Conservation (phyloP, 2,113 vertebrate species). For the Hippocampus mohnikei region DNA sequence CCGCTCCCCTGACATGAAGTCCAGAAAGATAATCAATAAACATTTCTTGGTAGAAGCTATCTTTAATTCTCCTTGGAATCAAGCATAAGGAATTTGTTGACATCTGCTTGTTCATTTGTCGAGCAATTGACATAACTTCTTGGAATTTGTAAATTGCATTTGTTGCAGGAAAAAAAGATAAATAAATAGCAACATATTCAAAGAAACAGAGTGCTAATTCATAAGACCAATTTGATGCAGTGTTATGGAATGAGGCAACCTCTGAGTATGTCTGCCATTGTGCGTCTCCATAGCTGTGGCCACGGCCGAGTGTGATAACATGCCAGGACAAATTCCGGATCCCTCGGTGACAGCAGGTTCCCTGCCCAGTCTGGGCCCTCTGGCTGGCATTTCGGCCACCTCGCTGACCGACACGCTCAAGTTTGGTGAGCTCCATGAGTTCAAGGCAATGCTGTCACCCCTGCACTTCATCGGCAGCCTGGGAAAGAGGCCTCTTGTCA, state of each 20-base stretch:
- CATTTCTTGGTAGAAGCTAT: constrained; percentile 45
- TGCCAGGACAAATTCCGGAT: constrained; percentile 97
- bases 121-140: constrained; percentile 14
- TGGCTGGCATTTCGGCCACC: constrained; percentile 85
- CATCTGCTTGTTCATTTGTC: constrained; percentile 37
- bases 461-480: constrained; percentile 90
- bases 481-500: constrained; percentile 82
- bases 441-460: constrained; percentile 86
- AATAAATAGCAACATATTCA: constrained; percentile 41
- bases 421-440: constrained; percentile 85
- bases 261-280: constrained; percentile 37
- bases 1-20: neutral
- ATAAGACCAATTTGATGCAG: constrained; percentile 17
- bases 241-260: constrained; percentile 10
- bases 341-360: constrained; percentile 88
- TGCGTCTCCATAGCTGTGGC: constrained; percentile 66
- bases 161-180: neutral
- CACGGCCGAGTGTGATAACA: constrained; percentile 79
- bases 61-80: constrained; percentile 31
- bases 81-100: constrained; percentile 39
- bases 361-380: constrained; percentile 84
- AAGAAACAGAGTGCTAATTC: constrained; percentile 39
- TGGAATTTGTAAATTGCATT: constrained; percentile 9
- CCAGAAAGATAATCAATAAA: neutral
- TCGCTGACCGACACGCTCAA: constrained; percentile 87